Evolutionary conservation across 1,140 invertebrate species (phyloP), one percentile per base, ranked within the genome.

Genomic region (Megalopta genalis): DNA sequence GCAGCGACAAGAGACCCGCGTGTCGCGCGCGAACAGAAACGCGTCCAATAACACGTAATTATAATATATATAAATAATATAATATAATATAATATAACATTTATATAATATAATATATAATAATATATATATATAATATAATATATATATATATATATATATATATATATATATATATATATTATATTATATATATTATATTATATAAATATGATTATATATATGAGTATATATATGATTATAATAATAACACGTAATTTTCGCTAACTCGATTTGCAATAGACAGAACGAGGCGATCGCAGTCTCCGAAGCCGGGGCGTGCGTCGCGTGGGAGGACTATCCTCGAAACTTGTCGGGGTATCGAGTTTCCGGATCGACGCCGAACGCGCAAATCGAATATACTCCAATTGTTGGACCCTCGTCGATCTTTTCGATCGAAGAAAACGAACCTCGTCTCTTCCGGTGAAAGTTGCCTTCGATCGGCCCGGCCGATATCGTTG

Each of bases 1-100:
- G 23, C 23, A 27, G 42, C 10, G 10, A 79, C 74, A 73, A 82
- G 59, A 54, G 65, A 75, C 62, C 54, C 60, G 2, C 9, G 42
- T 12, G 42, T 46, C 80, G 69, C 82, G 81, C 82, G 75, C 42
- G 52, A 59, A 63, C 16, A 46, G 18, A 9, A 12, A 52, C 25
- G 23, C 25, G 57, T 23, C 57, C 27, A 25, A 46, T 27, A 4
- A 32, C n/a, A 32, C n/a, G n/a, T n/a, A n/a, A n/a, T n/a, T n/a
- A n/a, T n/a, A n/a, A n/a, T n/a, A n/a, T n/a, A n/a, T n/a, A n/a
- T n/a, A n/a, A n/a, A n/a, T n/a, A n/a, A n/a, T n/a, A n/a, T n/a
- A n/a, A n/a, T n/a, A n/a, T n/a, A n/a, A n/a, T n/a, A n/a, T n/a
- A n/a, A n/a, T n/a, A n/a, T n/a, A n/a, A n/a, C n/a, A n/a, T n/a